Conservation (phyloP, 2,113 vertebrate genomes). For the Eudyptes chrysolophus region DNA sequence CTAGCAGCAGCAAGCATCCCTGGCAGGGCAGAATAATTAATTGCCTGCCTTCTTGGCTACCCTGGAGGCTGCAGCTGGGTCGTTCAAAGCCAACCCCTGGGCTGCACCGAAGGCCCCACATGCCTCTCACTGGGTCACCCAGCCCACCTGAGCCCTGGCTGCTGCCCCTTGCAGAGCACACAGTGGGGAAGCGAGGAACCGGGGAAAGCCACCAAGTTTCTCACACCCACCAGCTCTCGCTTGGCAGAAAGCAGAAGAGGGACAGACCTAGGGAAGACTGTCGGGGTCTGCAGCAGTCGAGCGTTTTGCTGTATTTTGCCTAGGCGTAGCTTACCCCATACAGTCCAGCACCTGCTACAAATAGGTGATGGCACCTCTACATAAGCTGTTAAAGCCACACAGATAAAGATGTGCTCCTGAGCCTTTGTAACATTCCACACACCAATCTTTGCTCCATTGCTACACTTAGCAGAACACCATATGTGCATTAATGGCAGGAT, state of each 20-base stretch:
- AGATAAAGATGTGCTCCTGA: not conserved
- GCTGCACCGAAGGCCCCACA: rapidly evolving
- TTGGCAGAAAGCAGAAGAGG: not conserved
- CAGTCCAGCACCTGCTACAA: not conserved
- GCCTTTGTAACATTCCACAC: not conserved
- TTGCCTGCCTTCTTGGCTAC: not conserved
- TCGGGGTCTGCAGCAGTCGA: not conserved
- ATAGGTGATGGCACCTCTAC: not conserved
- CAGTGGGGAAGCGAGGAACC: rapidly evolving
- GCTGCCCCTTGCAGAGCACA: rapidly evolving
- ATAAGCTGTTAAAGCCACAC: not conserved
- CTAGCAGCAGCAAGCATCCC: not conserved
- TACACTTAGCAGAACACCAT: not conserved
- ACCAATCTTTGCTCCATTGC: not conserved
- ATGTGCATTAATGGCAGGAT: not conserved
- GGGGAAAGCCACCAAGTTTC: not conserved
- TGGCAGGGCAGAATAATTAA: not conserved
- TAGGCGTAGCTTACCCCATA: not conserved
- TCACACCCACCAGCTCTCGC: rapidly evolving
- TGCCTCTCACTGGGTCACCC: rapidly evolving
- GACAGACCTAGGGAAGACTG: not conserved
- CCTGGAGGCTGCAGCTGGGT: not conserved
- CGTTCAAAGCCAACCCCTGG: rapidly evolving
- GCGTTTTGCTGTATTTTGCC: not conserved
- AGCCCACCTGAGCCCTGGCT: not conserved